Evolutionary conservation across 2,797 vertebrate genomes (phyloP), one percentile per base, ranked within the genome.

Genomic region (Xenentodon cancila): DNA sequence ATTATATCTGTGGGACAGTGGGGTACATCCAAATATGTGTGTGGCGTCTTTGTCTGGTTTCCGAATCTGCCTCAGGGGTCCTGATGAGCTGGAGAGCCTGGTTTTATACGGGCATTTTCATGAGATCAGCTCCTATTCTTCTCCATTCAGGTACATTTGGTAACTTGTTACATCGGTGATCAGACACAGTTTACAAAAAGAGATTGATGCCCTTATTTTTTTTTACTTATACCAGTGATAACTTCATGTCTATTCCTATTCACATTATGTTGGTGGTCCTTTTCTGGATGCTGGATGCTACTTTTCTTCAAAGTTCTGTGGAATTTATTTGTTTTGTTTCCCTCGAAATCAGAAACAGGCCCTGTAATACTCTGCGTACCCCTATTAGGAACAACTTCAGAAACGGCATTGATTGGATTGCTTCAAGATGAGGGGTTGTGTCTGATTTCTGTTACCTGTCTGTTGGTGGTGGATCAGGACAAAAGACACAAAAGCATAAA

Each of bases 1-100:
- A 90, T 90, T 90, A 87, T 87, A 84, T 90, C 81, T 87, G 72
- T 76, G 80, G 84, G 82, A 89, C 77, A 57, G 75, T 67, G 55
- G 75, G 71, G 71, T 86, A 80, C 71, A 45, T 89, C 76, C 81
- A 84, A 81, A 86, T 25, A 25, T 73, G 71, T 74, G 71, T 84
- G 84, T 59, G 68, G 72, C 32, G 76, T 87, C 68, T 84, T 59
- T 72, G 66, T 71, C 67, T 81, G 65, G 37, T 51, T 71, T 53
- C 22, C 19, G 55, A 55, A 59, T 74, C 51, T 65, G 70, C 55
- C 43, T 81, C 46, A 25, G 49, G 59, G 64, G 56, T 27, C 17
- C 59, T 65, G 62, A 49, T 32, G 50, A 58, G 59, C 59, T 27
- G 20, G 56, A 43, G 21, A 32, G 43, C 54, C 30, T 50, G 21